Conservation (phyloP, 2,888 invertebrate genomes). For the Sicus ferrugineus region DNA sequence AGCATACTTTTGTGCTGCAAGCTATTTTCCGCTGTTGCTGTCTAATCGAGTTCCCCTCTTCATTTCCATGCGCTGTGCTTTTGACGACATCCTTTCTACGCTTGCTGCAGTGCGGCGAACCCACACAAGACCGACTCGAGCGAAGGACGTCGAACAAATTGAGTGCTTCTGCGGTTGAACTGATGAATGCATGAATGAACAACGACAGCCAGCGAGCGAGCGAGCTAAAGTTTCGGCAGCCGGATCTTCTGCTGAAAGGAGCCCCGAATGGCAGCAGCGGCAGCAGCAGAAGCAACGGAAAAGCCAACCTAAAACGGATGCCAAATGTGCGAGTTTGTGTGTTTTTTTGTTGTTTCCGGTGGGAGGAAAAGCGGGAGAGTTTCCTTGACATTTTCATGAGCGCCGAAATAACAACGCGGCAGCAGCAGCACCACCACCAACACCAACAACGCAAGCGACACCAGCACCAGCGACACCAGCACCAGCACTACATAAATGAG, state of each 20-base stretch:
- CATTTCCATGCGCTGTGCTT: constrained; percentile 1
- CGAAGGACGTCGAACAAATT: constrained; percentile 37
- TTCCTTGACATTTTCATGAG: constrained; percentile 63
- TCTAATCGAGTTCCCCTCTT: constrained; percentile 36
- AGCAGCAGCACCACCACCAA: constrained; percentile 10
- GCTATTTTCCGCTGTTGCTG: background rate
- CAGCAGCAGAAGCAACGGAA: background rate
- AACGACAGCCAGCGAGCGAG: constrained; percentile 24
- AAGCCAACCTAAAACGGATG: constrained; percentile 48
- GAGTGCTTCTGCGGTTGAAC: constrained; percentile 46
- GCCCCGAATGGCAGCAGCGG: background rate
- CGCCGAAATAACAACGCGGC: constrained; percentile 50
- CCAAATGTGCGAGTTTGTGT: constrained; percentile 33
- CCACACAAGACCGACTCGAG: background rate
- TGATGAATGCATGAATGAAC: constrained; percentile 42
- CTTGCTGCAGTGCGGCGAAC: constrained; percentile 5
- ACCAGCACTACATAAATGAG: constrained; percentile 9
- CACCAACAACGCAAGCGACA: no score
- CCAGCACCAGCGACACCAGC: constrained; percentile 1
- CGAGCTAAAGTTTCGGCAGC: background rate
- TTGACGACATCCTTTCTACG: constrained; percentile 10
- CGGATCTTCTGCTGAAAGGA: background rate
- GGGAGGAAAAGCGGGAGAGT: constrained; percentile 50
- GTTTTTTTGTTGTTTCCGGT: background rate
- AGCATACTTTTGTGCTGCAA: background rate